Evolutionary conservation across 2,797 vertebrate species (phyloP), one percentile per base, ranked within the genome.

Genomic region (Acanthornis magna): DNA sequence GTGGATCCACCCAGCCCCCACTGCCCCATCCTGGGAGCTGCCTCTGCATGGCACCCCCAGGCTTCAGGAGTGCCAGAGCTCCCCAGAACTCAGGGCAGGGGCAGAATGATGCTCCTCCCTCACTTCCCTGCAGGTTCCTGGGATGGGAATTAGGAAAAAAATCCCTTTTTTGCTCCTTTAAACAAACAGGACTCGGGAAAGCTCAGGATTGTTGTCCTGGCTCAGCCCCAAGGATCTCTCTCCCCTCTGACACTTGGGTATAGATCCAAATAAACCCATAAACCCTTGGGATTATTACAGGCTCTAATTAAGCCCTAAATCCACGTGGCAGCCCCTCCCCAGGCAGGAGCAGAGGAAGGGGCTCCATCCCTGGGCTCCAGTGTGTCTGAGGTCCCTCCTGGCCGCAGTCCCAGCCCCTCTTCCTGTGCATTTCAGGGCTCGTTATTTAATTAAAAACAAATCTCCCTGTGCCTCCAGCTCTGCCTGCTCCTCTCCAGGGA

Each of bases 301-400:
- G 27, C 19, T 23, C 47, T 34, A 47, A 73, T 32, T 11, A 66
- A 85, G 4, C 55, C 32, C 51, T 16, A 16, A 61, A 40, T 7
- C 43, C 36, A 5, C 38, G 38, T 38, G 38, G 38, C 38, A 38
- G 38, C 38, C 38, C 38, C 38, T 38, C 38, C 38, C 38, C 38
- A 38, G 38, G 38, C 36, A 17, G 40, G 38, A 85, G 20, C 32
- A 8, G 38, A 27, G 73, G 19, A 3, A 1, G 38, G 2, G n/a
- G 22, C 27, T 10, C 2, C 0, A 40, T 5, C 20, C 84, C 50
- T 1, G 9, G 53, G 54, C 1, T 2, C 4, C 48, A 2, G 19
- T 20, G 43, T 45, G 43, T 9, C 22, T 12, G 21, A 23, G 12
- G 47, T 1, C 9, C 2, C 20, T 70, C 38, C 32, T 7, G 5